phyloP scores from a whole-genome alignment of 2,797 vertebrate genomes.

The Sebastes nivosus region DNA sequence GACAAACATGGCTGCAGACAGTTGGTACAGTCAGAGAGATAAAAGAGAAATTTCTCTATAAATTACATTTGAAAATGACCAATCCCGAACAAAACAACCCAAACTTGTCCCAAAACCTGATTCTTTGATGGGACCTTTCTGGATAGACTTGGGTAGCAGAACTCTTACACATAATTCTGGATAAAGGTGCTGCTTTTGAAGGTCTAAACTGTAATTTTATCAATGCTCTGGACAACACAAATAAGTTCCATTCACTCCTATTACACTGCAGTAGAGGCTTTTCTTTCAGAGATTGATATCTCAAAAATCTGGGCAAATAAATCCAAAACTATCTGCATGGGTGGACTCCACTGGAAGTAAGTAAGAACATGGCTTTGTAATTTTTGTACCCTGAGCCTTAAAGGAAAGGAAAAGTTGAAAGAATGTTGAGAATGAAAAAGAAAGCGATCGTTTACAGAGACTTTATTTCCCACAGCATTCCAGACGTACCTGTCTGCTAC shows the following conservation, averaged over 20 bases:
- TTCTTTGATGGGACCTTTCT: not conserved
- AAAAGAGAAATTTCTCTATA: not conserved
- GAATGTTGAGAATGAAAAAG: constrained; percentile 7
- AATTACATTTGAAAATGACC: not conserved
- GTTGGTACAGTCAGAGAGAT: not conserved
- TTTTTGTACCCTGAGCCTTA: not conserved
- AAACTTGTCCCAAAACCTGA: not conserved
- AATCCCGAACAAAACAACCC: not conserved
- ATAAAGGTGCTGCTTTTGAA: not conserved
- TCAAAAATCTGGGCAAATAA: not conserved
- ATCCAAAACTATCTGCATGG: not conserved
- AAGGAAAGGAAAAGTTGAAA: not conserved
- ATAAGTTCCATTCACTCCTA: not conserved
- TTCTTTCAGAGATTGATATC: not conserved
- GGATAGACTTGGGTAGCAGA: not conserved
- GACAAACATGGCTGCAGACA: not conserved
- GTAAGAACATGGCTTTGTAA: not conserved
- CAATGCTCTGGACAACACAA: not conserved
- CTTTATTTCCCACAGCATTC: constrained; percentile 44
- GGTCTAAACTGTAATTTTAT: not conserved
- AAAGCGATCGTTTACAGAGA: not conserved
- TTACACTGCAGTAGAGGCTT: not conserved
- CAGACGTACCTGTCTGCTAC: constrained; percentile 36
- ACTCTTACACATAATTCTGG: not conserved
- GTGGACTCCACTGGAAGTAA: not conserved